Evolutionary conservation across 53 echinoderm and acorn worm species (phyloP).

Genomic region (Stichopus horrens): DNA sequence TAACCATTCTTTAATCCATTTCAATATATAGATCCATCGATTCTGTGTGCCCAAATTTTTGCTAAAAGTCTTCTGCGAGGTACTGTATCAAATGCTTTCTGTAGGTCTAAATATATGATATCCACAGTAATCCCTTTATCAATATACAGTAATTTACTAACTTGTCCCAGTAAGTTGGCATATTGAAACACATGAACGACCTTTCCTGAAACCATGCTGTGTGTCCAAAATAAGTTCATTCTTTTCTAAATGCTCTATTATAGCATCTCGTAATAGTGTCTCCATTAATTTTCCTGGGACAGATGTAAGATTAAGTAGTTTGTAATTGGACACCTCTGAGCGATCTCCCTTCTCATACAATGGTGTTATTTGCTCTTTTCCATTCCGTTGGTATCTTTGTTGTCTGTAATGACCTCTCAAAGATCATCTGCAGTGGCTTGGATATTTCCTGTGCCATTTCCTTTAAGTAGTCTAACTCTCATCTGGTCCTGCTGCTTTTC

Average conservation of each 20-base stretch:
- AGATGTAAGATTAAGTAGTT: too few species aligned
- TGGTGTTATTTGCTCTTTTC: background rate
- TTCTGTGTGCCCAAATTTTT: slow-evolving; percentile 12
- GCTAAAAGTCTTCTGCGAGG: background rate
- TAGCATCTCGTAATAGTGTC: too few species aligned
- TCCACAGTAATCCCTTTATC: background rate
- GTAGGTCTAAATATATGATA: slow-evolving; percentile 3
- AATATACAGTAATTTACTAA: background rate
- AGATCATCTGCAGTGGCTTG: background rate
- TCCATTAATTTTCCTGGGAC: background rate
- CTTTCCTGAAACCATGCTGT: background rate
- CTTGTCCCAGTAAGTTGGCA: background rate
- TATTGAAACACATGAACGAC: background rate
- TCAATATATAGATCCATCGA: slow-evolving; percentile 9
- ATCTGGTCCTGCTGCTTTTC: background rate
- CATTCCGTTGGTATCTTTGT: too few species aligned
- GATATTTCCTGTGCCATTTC: background rate
- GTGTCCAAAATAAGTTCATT: too few species aligned
- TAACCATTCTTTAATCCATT: slow-evolving; percentile 34
- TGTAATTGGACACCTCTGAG: too few species aligned
- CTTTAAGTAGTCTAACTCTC: background rate
- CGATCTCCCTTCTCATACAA: background rate
- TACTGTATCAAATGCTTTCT: background rate
- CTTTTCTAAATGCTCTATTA: too few species aligned
- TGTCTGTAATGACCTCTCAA: too few species aligned